Evolutionary conservation across 2,797 vertebrate species (phyloP).

Genomic region (Parotocinclus haroldoi): DNA sequence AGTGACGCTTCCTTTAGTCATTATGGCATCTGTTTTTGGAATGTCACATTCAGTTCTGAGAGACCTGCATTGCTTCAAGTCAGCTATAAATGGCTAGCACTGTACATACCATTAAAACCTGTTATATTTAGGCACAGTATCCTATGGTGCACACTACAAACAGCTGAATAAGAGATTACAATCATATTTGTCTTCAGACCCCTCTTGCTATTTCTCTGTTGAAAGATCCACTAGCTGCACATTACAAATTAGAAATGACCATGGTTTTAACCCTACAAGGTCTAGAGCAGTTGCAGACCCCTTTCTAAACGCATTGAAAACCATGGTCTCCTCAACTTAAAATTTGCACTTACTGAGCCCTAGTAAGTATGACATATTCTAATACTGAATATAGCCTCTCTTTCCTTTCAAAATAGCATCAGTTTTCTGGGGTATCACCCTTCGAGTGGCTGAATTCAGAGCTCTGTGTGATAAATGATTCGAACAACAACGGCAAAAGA

Average conservation of each 20-base stretch:
- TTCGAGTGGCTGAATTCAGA: too few species aligned
- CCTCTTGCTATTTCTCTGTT: conserved; percentile 53
- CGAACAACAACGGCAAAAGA: too few species aligned
- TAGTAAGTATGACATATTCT: too few species aligned
- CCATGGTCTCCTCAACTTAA: not conserved
- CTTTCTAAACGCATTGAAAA: conserved; percentile 21
- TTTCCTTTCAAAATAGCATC: too few species aligned
- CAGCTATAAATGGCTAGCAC: conserved; percentile 57
- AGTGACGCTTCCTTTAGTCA: not conserved
- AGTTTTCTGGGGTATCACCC: too few species aligned
- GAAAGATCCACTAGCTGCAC: conserved; percentile 50
- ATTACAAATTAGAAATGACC: conserved; percentile 48
- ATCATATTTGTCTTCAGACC: conserved; percentile 53
- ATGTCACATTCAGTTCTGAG: conserved; percentile 56
- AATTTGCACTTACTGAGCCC: too few species aligned
- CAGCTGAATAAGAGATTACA: conserved; percentile 66
- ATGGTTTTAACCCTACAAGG: conserved; percentile 34
- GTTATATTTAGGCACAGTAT: conserved; percentile 71
- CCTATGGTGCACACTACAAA: conserved; percentile 54
- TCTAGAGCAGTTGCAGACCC: conserved; percentile 36
- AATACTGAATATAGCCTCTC: too few species aligned
- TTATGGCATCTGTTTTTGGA: conserved; percentile 53
- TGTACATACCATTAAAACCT: conserved; percentile 66
- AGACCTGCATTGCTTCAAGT: conserved; percentile 52
- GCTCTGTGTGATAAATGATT: too few species aligned